Conservation (phyloP, 2,113 vertebrate genomes). For the Caloenas nicobarica region DNA sequence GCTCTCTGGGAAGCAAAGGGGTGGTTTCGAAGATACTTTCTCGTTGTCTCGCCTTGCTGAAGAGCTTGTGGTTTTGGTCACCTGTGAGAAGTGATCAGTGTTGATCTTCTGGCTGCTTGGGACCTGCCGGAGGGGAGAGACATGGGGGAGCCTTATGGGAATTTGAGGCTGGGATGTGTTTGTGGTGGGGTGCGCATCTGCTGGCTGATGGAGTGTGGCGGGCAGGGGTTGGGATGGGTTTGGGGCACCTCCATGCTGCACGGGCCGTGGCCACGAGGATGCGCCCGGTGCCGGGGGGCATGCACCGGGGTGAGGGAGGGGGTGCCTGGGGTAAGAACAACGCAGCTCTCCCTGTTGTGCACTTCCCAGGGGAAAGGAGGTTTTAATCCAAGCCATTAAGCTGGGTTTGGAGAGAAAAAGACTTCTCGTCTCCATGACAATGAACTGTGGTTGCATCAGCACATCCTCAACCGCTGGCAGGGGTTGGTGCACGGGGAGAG, state of each 20-base stretch:
- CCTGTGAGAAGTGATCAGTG: background rate
- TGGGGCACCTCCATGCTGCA: background rate
- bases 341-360: background rate
- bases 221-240: background rate
- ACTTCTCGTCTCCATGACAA: constrained; percentile 73
- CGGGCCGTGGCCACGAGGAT: fast-evolving
- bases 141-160: fast-evolving
- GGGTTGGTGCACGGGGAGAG: background rate
- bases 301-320: background rate
- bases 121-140: background rate
- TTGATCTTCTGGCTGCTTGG: background rate
- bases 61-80: background rate
- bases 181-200: fast-evolving
- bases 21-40: background rate
- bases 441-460: constrained; percentile 42
- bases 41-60: background rate
- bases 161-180: background rate
- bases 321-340: background rate
- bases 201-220: background rate
- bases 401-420: constrained; percentile 63
- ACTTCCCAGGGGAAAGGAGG: constrained; percentile 41
- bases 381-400: constrained; percentile 62
- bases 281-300: fast-evolving
- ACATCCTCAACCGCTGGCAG: background rate
- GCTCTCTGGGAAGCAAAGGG: background rate